Evolutionary conservation across 2,113 vertebrate species (phyloP).

Genomic region (Setophaga petechia): DNA sequence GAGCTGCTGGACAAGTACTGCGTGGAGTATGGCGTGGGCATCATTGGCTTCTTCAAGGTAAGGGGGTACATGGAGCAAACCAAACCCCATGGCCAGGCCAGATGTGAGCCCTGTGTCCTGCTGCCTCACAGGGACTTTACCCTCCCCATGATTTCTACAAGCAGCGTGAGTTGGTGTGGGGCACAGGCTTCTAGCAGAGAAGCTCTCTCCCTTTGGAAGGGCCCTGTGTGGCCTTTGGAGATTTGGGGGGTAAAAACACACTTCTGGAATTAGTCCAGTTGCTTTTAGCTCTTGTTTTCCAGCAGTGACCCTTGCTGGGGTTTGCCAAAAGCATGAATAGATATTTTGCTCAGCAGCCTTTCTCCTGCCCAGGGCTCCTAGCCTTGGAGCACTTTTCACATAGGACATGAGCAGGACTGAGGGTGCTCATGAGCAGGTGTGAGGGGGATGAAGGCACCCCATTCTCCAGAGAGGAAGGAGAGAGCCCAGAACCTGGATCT

Average conservation of each 20-base stretch:
- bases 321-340: neutral
- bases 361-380: neutral
- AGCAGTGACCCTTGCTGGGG: neutral
- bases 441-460: neutral
- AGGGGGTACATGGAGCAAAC: fast-evolving
- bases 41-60: constrained; percentile 99
- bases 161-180: neutral
- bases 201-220: neutral
- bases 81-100: fast-evolving
- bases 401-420: neutral
- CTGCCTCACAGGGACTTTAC: neutral
- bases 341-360: neutral
- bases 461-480: neutral
- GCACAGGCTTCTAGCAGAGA: neutral
- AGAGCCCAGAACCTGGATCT: fast-evolving
- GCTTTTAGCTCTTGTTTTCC: neutral
- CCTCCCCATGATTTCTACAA: neutral
- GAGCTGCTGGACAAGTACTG: constrained; percentile 98
- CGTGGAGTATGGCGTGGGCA: constrained; percentile 95
- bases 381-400: neutral
- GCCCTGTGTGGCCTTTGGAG: neutral
- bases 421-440: neutral
- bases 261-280: neutral
- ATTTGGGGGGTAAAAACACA: neutral
- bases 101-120: neutral